Percentiles rank a stretch among this genome's conserved stretches.
phyloP scores from a whole-genome alignment of 2,888 invertebrate species.

The Pollenia griseotomentosa region DNA sequence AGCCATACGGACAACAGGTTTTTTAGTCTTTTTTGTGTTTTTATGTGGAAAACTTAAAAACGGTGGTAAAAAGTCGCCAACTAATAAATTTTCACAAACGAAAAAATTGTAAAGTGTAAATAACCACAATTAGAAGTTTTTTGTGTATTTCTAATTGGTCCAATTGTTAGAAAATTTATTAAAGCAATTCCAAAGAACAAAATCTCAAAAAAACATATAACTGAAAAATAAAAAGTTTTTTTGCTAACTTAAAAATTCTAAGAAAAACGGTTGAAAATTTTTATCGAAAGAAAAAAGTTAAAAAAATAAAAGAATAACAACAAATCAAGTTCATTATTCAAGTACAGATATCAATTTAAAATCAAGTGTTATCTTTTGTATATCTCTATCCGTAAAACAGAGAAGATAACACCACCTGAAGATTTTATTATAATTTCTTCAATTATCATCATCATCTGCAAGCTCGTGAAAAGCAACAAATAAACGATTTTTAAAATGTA shows the following conservation, averaged over 20 bases:
- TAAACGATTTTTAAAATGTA: slow-evolving; percentile 51
- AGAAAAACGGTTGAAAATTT: not conserved
- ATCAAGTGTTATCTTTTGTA: slow-evolving; percentile 41
- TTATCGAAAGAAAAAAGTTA: not conserved
- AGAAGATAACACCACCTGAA: slow-evolving; percentile 51
- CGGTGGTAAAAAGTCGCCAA: slow-evolving; percentile 65
- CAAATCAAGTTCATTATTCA: slow-evolving; percentile 53
- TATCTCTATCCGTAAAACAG: not conserved
- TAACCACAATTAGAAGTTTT: slow-evolving; percentile 58
- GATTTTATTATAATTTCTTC: slow-evolving; percentile 16
- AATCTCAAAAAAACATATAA: not conserved
- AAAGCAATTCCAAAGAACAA: slow-evolving; percentile 11
- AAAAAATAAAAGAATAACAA: slow-evolving; percentile 6
- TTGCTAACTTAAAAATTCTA: not conserved
- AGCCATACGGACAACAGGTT: slow-evolving; percentile 73
- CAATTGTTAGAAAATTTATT: slow-evolving; percentile 43
- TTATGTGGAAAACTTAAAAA: slow-evolving; percentile 75
- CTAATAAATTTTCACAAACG: slow-evolving; percentile 62
- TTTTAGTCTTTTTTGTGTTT: slow-evolving; percentile 76
- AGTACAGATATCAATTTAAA: not conserved
- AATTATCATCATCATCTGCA: slow-evolving; percentile 3
- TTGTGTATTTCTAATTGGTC: slow-evolving; percentile 58
- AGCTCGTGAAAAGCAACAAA: not conserved
- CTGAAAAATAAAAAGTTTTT: not conserved
- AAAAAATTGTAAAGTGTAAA: slow-evolving; percentile 59